Base-by-base conservation (phyloP, 2,888 invertebrate species). In the Lasioglossum oenotherae region DNA sequence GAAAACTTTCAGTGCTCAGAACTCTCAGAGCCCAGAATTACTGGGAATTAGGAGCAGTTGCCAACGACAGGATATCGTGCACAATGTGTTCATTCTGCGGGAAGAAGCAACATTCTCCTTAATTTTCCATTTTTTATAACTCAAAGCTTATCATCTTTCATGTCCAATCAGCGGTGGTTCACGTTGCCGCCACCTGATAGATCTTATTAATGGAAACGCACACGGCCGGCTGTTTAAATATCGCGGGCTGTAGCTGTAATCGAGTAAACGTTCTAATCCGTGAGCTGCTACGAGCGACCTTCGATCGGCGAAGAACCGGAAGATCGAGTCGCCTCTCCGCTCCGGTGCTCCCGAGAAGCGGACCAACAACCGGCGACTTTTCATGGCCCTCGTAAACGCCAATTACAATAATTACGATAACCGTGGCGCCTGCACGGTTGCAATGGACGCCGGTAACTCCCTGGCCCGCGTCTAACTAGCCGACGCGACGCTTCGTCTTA, bases 361-460 rank as follows among this genome's bases (percentile, higher is more conserved):
- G 80, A 78, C 75, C 67, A 67, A 67, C 86, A 81, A 69, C 87
- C 79, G 89, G 91, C 86, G 88, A 91, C 89, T 92, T 87, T 91
- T 87, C 89, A 86, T 88, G 86, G 89, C 84, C 82, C 90, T 88
- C 87, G 88, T 90, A 90, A 92, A 90, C 84, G 88, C 90, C 92
- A 92, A 93, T 93, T 93, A 93, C 90, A 88, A 92, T 93, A 93
- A 93, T 92, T 93, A 92, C 92, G 92, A 92, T 91, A 92, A 92
- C 92, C 91, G 91, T 92, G 92, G 89, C 90, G 90, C 90, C 91
- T 91, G 80, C 86, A 67, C 85, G 81, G 60, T 74, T 75, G 87
- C 83, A 82, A 79, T 74, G 79, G 38, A 71, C 87, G 82, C 72
- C 84, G 85, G 81, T 89, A 81, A 78, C 84, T 83, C 67, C 60